Conservation (phyloP, 2,797 vertebrate species). For the Tragopan temminckii region DNA sequence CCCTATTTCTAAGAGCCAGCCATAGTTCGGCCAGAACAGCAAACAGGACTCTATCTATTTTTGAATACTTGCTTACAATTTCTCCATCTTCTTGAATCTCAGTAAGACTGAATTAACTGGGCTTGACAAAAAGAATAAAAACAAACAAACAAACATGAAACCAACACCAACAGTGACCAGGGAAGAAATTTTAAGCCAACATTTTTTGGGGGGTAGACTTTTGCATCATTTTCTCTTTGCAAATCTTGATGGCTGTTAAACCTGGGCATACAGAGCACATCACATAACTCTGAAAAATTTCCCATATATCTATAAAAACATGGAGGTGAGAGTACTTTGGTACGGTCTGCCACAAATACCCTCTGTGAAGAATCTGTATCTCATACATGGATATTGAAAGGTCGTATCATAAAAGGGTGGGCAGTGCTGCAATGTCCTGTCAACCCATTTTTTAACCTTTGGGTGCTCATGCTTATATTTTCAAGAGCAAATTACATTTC, state of each 20-base stretch:
- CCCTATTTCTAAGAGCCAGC: background rate
- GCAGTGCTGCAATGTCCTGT: background rate
- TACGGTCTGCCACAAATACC: background rate
- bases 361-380: background rate
- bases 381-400: background rate
- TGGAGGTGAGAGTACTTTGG: background rate
- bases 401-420: background rate
- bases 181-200: background rate
- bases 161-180: background rate
- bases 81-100: background rate
- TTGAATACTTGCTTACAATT: background rate
- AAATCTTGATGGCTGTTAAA: background rate
- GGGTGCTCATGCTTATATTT: background rate
- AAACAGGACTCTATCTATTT: background rate
- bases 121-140: background rate
- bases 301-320: background rate
- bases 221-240: conserved; percentile 17
- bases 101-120: background rate
- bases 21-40: background rate
- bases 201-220: background rate
- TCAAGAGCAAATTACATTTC: background rate
- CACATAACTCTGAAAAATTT: background rate
- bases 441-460: background rate
- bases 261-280: background rate
- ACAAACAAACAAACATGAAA: background rate